These are phyloP conservation scores for Zosterops borbonicus DNA, from an alignment of 2,113 vertebrate species.

Conservation along the genomic window DNA sequence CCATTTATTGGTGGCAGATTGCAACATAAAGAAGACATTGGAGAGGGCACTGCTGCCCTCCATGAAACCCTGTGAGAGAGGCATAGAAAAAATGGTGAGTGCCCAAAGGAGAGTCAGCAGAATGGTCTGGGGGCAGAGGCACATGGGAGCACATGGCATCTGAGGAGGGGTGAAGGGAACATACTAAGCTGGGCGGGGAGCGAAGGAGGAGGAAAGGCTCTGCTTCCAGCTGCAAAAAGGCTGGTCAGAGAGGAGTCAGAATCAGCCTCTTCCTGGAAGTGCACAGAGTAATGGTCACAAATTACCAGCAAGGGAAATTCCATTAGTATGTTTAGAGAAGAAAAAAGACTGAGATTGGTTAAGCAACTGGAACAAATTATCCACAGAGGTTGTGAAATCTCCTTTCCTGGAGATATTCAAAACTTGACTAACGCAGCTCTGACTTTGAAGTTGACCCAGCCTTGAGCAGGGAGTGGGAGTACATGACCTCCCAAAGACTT, in stretches of 20 bases:
- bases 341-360: not conserved
- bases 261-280: not conserved
- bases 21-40: not conserved
- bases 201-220: not conserved
- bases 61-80: not conserved
- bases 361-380: constrained; percentile 24
- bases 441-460: constrained; percentile 30
- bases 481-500: not conserved
- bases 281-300: not conserved
- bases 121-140: not conserved
- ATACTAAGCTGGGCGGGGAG: not conserved
- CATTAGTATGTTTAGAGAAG: not conserved
- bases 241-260: not conserved
- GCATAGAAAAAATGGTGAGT: not conserved
- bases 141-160: accelerated
- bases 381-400: constrained; percentile 38
- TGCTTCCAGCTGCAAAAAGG: not conserved
- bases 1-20: not conserved
- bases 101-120: not conserved
- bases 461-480: not conserved
- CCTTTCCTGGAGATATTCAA: not conserved
- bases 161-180: not conserved
- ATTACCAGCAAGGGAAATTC: constrained; percentile 22
- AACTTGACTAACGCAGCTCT: not conserved
- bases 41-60: not conserved